Percentiles rank a stretch among this genome's conserved stretches.
Conservation (phyloP, 2,797 vertebrate species). For the Paratrypauchen microcephalus region DNA sequence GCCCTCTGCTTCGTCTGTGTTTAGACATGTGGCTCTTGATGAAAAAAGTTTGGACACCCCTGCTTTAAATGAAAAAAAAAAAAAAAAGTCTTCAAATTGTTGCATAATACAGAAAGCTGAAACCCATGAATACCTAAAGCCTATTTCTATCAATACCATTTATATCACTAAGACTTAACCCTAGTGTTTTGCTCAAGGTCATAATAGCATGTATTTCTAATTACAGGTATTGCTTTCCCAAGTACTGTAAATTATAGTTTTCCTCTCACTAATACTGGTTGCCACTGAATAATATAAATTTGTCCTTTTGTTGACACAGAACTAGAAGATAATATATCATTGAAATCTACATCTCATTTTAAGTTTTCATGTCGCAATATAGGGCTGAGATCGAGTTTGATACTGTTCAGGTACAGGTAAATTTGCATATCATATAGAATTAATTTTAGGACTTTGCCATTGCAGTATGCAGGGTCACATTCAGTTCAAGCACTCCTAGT, state of each 20-base stretch:
- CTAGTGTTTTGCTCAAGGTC: neutral
- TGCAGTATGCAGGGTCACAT: neutral
- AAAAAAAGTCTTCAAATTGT: neutral
- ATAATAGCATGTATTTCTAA: neutral
- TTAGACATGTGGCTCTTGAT: no score
- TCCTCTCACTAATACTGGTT: neutral
- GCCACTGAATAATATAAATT: neutral
- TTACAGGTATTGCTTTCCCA: no score
- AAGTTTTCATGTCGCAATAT: neutral
- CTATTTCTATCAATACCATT: neutral
- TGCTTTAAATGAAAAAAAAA: no score
- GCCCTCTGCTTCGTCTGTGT: no score
- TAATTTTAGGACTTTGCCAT: neutral
- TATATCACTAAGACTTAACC: neutral
- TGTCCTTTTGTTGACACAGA: neutral
- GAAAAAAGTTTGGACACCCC: no score
- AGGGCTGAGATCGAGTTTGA: neutral
- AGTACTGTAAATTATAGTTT: neutral
- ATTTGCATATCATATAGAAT: neutral
- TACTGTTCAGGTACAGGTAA: neutral
- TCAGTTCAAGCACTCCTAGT: neutral
- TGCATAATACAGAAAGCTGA: no score
- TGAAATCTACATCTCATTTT: neutral
- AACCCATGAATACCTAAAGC: neutral
- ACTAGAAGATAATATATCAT: neutral